phyloP scores from a whole-genome alignment of 2,888 invertebrate genomes.

The Ligdia adustata region DNA sequence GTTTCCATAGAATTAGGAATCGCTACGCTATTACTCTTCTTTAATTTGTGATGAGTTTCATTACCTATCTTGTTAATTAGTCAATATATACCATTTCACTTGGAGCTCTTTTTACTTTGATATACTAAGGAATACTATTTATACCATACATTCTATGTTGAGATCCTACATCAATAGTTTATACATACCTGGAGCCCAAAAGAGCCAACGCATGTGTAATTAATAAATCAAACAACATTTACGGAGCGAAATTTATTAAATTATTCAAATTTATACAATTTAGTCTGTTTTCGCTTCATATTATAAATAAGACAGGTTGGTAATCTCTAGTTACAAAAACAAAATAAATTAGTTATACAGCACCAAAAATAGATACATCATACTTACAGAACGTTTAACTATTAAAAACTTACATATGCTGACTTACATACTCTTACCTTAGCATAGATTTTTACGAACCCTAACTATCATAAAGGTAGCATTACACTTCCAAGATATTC shows the following conservation, averaged over 20 bases:
- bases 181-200: no score
- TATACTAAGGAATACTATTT: no score
- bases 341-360: slow-evolving; percentile 82
- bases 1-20: no score
- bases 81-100: no score
- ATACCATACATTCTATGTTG: no score
- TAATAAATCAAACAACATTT: slow-evolving; percentile 58
- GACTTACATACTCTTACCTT: slow-evolving; percentile 36
- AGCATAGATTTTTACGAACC: slow-evolving; percentile 16
- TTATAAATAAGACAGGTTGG: slow-evolving; percentile 59
- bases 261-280: slow-evolving; percentile 77
- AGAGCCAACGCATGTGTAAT: slow-evolving; percentile 13
- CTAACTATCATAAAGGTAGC: slow-evolving; percentile 1
- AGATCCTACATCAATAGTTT: no score
- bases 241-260: slow-evolving; percentile 76
- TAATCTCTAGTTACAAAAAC: slow-evolving; percentile 67
- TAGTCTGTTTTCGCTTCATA: slow-evolving; percentile 73
- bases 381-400: slow-evolving; percentile 61
- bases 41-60: no score
- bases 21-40: no score
- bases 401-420: slow-evolving; percentile 51
- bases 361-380: slow-evolving; percentile 79
- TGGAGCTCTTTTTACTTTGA: no score
- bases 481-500: slow-evolving; percentile 1
- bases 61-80: no score